A percentile compares a stretch with the other conserved stretches of the same genome.
These are phyloP conservation scores for Philotrypesis tridentata DNA, from an alignment of 1,140 invertebrate genomes.

Conservation along the genomic window DNA sequence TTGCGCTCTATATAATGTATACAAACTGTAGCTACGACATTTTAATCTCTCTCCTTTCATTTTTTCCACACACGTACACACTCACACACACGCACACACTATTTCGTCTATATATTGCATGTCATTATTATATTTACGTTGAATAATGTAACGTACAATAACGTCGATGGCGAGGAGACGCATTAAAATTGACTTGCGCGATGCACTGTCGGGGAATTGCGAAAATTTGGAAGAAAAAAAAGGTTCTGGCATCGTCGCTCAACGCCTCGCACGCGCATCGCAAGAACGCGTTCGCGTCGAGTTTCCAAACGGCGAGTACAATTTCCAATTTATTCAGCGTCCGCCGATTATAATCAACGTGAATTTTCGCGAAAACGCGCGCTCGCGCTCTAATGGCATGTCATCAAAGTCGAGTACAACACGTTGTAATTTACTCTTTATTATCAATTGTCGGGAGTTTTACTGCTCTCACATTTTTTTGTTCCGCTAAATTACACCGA, in stretches of 20 bases:
- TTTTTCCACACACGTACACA: not conserved
- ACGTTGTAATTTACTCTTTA: not conserved
- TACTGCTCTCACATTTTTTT: not conserved
- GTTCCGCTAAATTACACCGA: not conserved
- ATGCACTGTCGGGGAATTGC: too few relatives aligned
- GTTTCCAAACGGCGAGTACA: not conserved
- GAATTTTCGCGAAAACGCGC: not conserved
- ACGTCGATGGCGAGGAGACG: too few relatives aligned
- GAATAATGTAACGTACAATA: too few relatives aligned
- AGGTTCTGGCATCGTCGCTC: too few relatives aligned
- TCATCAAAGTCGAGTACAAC: not conserved
- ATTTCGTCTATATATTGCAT: too few relatives aligned
- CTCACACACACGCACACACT: too few relatives aligned
- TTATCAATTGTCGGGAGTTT: not conserved
- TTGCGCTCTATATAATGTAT: not conserved
- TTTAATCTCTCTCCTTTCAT: not conserved
- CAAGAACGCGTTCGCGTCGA: too few relatives aligned
- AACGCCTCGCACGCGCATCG: too few relatives aligned
- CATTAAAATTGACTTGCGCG: too few relatives aligned
- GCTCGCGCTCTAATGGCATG: not conserved
- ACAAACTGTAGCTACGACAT: not conserved
- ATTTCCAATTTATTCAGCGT: not conserved
- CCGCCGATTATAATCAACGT: not conserved
- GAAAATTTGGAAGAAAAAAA: too few relatives aligned
- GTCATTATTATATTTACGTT: too few relatives aligned